Conservation (phyloP, 2,113 vertebrate species). For the Psammodynastes pulverulentus region DNA sequence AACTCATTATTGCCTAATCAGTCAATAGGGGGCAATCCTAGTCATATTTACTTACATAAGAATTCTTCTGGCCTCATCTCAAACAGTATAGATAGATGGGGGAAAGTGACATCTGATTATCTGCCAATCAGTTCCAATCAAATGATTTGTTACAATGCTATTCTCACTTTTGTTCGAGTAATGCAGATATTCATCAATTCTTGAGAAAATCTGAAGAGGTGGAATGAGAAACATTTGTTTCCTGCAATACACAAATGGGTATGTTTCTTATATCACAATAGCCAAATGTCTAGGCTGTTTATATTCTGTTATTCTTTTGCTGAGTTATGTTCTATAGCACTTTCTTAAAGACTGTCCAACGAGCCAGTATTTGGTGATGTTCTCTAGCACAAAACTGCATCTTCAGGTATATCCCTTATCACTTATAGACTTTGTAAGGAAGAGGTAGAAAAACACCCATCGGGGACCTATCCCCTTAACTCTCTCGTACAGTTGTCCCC, state of each 20-base stretch:
- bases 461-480: background rate
- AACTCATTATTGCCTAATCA: background rate
- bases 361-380: background rate
- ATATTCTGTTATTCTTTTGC: background rate
- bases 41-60: background rate
- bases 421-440: background rate
- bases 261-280: background rate
- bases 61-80: background rate
- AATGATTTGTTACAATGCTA: background rate
- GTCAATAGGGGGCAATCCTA: background rate
- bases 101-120: background rate
- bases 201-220: background rate
- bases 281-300: background rate
- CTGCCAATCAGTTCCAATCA: background rate
- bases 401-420: background rate
- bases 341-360: background rate
- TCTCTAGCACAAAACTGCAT: background rate
- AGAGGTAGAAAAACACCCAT: too few relatives aligned
- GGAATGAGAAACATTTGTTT: background rate
- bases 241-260: background rate
- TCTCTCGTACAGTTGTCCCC: background rate
- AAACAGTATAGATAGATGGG: background rate
- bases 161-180: background rate
- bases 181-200: background rate
- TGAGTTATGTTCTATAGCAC: background rate